Evolutionary conservation across 1,140 invertebrate species (phyloP), one percentile per base, ranked within the genome.

Genomic region (Drosophila littoralis): DNA sequence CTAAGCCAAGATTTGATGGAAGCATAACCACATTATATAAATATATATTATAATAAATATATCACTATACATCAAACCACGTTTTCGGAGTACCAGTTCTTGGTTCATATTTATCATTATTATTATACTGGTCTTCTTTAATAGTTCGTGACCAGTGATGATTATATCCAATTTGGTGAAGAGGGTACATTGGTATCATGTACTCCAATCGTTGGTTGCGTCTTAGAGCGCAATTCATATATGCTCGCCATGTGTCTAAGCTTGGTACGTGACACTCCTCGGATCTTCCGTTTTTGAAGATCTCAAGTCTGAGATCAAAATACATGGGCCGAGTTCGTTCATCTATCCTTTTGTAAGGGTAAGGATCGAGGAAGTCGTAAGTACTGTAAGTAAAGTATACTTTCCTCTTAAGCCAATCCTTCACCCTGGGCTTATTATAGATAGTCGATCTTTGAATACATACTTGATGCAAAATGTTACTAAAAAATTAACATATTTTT

Each of bases 151-250:
- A 1, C 40, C 40, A 42, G 7, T 13, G n/a, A 7, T 1, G 7
- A 0, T 4, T 6, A 42, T n/a, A 42, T 10, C 40, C 40, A 42
- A 45, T 9, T 17, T 59, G 65, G 22, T 48, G 43, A 13, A 67
- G n/a, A 10, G 65, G 65, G 42, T 67, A 67, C 8, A 40, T 46
- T 0, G 54, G 54, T n/a, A 67, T 67, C 33, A 59, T 17, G 13
- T 67, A 59, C 6, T 66, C 59, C 59, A 63, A 51, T 0, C 59
- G 59, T 17, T 63, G 59, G 15, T 63, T 28, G 8, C 59, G 59
- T 1, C 9, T 50, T 10, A 38, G 8, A 22, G 59, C 45, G n/a
- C 59, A 63, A 6, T 40, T 8, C 9, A 36, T 12, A 36, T 63
- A 63, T 0, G 8, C 0, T 7, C 22, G 8, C 59, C 59, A 63